Conservation (phyloP, 2,113 vertebrate species). For the Caranx ignobilis region DNA sequence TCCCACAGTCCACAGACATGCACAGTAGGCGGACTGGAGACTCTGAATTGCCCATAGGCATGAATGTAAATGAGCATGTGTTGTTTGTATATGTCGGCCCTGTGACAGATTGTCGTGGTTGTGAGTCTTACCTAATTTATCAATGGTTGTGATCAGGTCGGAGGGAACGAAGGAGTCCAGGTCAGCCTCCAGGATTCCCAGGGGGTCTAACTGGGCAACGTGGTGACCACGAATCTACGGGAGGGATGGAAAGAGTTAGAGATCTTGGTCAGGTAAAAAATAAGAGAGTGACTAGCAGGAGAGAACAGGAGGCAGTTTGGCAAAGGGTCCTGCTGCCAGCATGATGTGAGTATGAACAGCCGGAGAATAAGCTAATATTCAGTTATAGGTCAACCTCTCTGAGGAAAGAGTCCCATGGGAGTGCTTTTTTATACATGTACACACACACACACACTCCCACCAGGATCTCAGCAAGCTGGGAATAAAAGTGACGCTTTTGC, state of each 20-base stretch:
- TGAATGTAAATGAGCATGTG: too few species aligned
- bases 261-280: background rate
- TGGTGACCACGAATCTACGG: constrained; percentile 76
- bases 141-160: constrained; percentile 80
- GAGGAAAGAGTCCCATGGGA: constrained; percentile 42
- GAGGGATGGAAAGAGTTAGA: background rate
- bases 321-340: background rate
- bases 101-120: background rate
- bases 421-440: constrained; percentile 33
- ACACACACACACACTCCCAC: constrained; percentile 26
- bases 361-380: constrained; percentile 43
- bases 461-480: constrained; percentile 52
- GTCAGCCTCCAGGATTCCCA: constrained; percentile 79
- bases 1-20: too few species aligned
- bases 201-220: constrained; percentile 78
- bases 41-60: too few species aligned
- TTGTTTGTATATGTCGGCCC: too few species aligned
- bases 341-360: constrained; percentile 47
- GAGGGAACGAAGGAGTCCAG: constrained; percentile 78
- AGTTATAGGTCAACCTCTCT: constrained; percentile 44
- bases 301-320: background rate
- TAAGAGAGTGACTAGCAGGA: constrained; percentile 10
- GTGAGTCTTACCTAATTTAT: constrained; percentile 77
- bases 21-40: too few species aligned
- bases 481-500: constrained; percentile 69